Base-by-base conservation (phyloP, 2,888 invertebrate species). In the Microplitis manilae region DNA sequence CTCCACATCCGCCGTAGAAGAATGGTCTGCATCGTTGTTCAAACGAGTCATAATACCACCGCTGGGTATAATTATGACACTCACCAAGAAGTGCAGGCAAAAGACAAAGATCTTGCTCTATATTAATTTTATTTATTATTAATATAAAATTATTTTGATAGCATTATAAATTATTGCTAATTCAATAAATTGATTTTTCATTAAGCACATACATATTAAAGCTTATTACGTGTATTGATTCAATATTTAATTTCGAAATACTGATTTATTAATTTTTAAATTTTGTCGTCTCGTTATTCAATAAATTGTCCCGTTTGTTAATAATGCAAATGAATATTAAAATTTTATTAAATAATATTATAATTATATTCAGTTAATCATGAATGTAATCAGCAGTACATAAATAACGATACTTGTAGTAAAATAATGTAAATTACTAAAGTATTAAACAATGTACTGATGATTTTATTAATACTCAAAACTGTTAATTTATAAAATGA, bases 1-100 rank as follows among this genome's bases (percentile, higher is more conserved):
- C 98, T 17, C 94, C 95, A 87, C 98, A 98, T 70, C 98, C 98
- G 60, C 97, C 96, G 88, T 95, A 98, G 84, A 95, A 94, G 91
- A 98, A 98, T 85, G 94, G 94, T 73, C 92, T 91, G 89, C 98
- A 98, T 59, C 91, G 91, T 79, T 93, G 92, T 68, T 94, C 93
- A 84, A 92, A 92, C 0, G 95, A 94, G 87, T 98, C 96, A 90
- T 93, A 98, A 91, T 95, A 97, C 95, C 96, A 98, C 78, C 93
- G 92, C 79, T 93, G 91, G 6, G 92, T 93, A 86, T 95, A 96
- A 84, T 94, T 93, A 75, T 93, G 93, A 84, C 97, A 97, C 65
- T 94, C 94, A 9, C 97, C 97, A 77, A 93, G 91, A 77, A 93
- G 92, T 1, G 95, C 94, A 0, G 96, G 95, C 81, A 96, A 91